Evolutionary conservation across 1,140 invertebrate species (phyloP).

Genomic region (Leptopilina boulardi): DNA sequence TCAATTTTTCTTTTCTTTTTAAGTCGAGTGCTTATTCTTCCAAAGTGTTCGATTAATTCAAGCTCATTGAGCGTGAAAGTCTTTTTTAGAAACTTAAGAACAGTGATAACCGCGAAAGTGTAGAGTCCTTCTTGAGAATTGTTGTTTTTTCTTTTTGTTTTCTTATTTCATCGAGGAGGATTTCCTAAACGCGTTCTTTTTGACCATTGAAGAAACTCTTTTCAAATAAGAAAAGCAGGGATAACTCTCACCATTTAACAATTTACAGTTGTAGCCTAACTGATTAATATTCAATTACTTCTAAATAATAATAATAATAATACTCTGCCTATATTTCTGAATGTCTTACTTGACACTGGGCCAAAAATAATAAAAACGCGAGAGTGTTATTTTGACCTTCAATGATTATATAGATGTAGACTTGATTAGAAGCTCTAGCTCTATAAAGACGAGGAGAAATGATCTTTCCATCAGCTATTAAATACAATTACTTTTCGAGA

Average conservation of each 20-base stretch:
- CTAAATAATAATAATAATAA: too few relatives aligned
- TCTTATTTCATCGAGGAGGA: too few relatives aligned
- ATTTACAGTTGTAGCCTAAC: neutral
- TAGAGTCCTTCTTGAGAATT: neutral
- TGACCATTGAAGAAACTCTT: too few relatives aligned
- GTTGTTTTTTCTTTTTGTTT: neutral
- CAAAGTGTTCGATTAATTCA: neutral
- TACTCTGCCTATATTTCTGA: neutral
- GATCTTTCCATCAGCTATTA: neutral
- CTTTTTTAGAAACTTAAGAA: neutral
- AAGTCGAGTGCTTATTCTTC: neutral
- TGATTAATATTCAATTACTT: neutral
- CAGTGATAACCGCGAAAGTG: neutral
- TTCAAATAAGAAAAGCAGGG: too few relatives aligned
- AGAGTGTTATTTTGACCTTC: neutral
- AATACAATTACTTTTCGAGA: slow-evolving; percentile 50
- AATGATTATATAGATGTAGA: neutral
- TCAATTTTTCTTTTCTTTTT: neutral
- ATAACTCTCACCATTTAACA: neutral
- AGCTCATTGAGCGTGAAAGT: slow-evolving; percentile 22
- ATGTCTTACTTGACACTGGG: neutral
- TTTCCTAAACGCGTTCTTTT: too few relatives aligned
- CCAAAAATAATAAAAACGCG: neutral
- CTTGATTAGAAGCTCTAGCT: neutral
- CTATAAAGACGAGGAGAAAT: neutral